Percentiles rank a stretch among this genome's conserved stretches.
phyloP scores from a whole-genome alignment of 1,140 invertebrate species.

The Philopotamus ludificatus region DNA sequence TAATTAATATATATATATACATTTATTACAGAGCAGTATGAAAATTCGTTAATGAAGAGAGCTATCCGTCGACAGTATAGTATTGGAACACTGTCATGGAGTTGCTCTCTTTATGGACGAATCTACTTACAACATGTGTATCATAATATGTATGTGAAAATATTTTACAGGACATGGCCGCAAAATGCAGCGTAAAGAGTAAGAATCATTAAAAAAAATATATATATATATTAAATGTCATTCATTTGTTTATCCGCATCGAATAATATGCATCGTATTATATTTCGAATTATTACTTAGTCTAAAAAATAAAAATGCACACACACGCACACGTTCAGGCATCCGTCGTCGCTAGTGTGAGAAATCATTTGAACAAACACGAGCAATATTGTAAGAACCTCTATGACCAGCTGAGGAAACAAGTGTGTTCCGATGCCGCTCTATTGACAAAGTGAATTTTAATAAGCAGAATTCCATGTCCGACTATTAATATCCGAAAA shows the following conservation, averaged over 20 bases:
- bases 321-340: background rate
- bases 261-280: too few species aligned
- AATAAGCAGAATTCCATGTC: background rate
- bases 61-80: constrained; percentile 75
- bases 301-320: too few species aligned
- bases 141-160: too few species aligned
- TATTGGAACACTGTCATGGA: constrained; percentile 69
- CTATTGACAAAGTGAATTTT: background rate
- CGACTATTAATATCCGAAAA: background rate
- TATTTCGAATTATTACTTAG: too few species aligned
- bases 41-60: constrained; percentile 68
- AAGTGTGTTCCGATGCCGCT: background rate
- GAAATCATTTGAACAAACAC: constrained; percentile 7
- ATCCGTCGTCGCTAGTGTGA: background rate
- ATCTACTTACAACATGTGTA: constrained; percentile 47
- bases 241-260: too few species aligned
- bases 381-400: background rate
- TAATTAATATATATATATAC: too few species aligned
- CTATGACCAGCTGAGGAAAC: background rate
- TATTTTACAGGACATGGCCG: too few species aligned
- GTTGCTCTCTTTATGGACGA: constrained; percentile 72
- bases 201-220: too few species aligned
- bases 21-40: too few species aligned
- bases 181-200: too few species aligned
- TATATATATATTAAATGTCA: too few species aligned